These are phyloP conservation scores for Neodon shergylaensis DNA, from an alignment of 2,113 vertebrate species.

Conservation along the genomic window DNA sequence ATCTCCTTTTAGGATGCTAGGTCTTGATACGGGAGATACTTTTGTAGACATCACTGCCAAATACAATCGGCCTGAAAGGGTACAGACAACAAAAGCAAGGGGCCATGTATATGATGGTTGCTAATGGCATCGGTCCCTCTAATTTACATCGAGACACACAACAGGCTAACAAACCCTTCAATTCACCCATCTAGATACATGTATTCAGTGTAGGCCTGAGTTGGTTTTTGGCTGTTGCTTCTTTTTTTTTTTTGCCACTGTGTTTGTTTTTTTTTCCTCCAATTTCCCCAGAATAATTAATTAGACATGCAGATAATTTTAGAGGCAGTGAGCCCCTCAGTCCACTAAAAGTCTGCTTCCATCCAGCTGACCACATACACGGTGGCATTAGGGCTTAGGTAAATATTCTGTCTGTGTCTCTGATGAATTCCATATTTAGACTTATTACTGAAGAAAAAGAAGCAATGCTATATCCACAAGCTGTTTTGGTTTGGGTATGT, in stretches of 20 bases:
- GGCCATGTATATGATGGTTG: neutral
- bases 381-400: neutral
- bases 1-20: neutral
- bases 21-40: neutral
- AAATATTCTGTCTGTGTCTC: conserved; percentile 17
- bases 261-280: neutral
- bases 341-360: neutral
- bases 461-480: conserved; percentile 11
- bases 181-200: neutral
- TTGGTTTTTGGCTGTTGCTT: neutral
- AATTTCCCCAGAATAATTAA: neutral
- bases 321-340: neutral
- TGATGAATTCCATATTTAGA: conserved; percentile 35
- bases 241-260: neutral
- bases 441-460: conserved; percentile 21
- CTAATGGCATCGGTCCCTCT: neutral
- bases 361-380: neutral
- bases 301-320: neutral
- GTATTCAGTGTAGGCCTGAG: neutral
- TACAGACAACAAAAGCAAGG: neutral
- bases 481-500: conserved; percentile 43
- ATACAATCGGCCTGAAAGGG: neutral
- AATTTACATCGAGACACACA: neutral
- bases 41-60: neutral
- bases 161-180: neutral